Base-by-base conservation (phyloP, 2,113 vertebrate genomes). In the Suricata suricatta region DNA sequence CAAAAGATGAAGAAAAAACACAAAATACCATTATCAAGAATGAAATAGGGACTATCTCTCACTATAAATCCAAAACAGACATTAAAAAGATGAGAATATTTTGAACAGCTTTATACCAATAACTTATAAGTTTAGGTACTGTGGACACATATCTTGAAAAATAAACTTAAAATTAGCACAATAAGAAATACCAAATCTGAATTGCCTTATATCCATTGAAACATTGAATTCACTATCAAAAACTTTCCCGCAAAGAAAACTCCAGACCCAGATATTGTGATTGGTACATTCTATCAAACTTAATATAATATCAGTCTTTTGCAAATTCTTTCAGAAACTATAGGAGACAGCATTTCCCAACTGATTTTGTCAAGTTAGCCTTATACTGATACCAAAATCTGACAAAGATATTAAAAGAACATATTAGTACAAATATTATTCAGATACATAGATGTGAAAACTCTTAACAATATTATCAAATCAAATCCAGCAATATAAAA, bases 401-500 rank as follows among this genome's bases (percentile, higher is more conserved):
- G 63, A 72, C 8, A 44, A 85, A 79, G 50, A 33, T 57, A 38
- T 25, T 83, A 57, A 54, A 88, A 71, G 74, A 83, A 76, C 72
- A 85, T 76, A 66, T 31, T 52, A 81, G 60, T 81, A 25, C 27
- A 54, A 47, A 16, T 84, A 47, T 52, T 77, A 96, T 60, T 72
- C 14, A 66, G 29, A 77, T 80, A 86, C 8, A 50, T 47, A 52
- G 38, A 76, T 80, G 4, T 6, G 57, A 50, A 72, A 79, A 2
- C 77, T 95, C 21, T 83, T 35, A 68, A 77, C 60, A 97, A 50
- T 77, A 90, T 69, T 91, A 35, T 63, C 50, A 84, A 64, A 19
- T 85, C 41, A 57, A 47, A 91, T 41, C 9, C 17, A 38, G 1
- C 14, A 47, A 23, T 86, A 68, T 86, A 64, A 63, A 47, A 76